Base-by-base conservation (phyloP, 2,888 invertebrate species). In the Drosophila infuscata region DNA sequence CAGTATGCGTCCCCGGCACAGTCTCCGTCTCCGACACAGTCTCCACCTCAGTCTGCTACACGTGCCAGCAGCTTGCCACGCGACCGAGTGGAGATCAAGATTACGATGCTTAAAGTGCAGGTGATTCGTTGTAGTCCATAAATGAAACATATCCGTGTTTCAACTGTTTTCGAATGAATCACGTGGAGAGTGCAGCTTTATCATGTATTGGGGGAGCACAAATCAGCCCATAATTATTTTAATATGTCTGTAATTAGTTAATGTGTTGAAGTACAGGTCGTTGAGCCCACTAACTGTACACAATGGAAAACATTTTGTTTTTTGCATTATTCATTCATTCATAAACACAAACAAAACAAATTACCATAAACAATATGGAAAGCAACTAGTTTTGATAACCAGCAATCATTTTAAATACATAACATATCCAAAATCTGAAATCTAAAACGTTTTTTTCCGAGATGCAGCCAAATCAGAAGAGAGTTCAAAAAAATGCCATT, bases 61-160 rank as follows among this genome's bases (percentile, higher is more conserved):
- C 68, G 68, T 66, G 68, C 29, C 51, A 64, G 58, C 41, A 65
- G 46, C 49, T 29, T 62, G 38, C 29, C 51, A 33, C 77, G 61
- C 65, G 63, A 80, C 38, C 80, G 75, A 53, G 35, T 90, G 15
- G 81, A 88, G 70, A 89, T 90, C 20, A 90, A 84, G 66, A 90
- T 90, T 60, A 76, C 88, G 79, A 79, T 90, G 75, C 60, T 83
- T 12, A 89, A 90, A 81, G 66, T 88, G 66, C 79, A 90, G 90
- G 90, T 89, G 84, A 86, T 62, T 70, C 54, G 48, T 35, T 65
- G 8, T 38, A 48, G 63, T 35, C 52, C 53, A 48, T 60, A 51
- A 30, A 58, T 46, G 20, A 48, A 51, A 61, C 52, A 53, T 20
- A 30, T 74, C 51, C 63, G 51, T 32, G 36, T 63, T 7, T 38